Conservation (phyloP, 2,113 vertebrate species). For the human (Homo sapiens) region GRCh38 chr5:127052001-127052500, state of each 20-base stretch:
- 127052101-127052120: neutral
- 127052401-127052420: conserved; percentile 57
- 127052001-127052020: neutral
- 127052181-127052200: neutral
- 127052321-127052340: conserved; percentile 30
- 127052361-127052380: neutral
- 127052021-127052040: neutral
- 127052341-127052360: conserved; percentile 41
- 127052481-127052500: conserved; percentile 64
- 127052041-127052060: neutral
- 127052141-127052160: neutral
- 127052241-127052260: neutral
- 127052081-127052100: neutral
- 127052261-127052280: conserved; percentile 2
- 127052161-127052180: neutral
- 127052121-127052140: neutral
- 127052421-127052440: conserved; percentile 64
- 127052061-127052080: neutral
- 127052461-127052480: conserved; percentile 63
- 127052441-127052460: conserved; percentile 80
- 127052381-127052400: conserved; percentile 57
- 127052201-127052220: conserved; percentile 32
- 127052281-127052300: conserved; percentile 9
- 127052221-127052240: conserved; percentile 23
- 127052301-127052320: conserved; percentile 14